Percentiles rank a stretch among this genome's conserved stretches.
These are phyloP conservation scores for Zaprionus ornatus DNA, from an alignment of 1,140 invertebrate genomes.

Conservation along the genomic window DNA sequence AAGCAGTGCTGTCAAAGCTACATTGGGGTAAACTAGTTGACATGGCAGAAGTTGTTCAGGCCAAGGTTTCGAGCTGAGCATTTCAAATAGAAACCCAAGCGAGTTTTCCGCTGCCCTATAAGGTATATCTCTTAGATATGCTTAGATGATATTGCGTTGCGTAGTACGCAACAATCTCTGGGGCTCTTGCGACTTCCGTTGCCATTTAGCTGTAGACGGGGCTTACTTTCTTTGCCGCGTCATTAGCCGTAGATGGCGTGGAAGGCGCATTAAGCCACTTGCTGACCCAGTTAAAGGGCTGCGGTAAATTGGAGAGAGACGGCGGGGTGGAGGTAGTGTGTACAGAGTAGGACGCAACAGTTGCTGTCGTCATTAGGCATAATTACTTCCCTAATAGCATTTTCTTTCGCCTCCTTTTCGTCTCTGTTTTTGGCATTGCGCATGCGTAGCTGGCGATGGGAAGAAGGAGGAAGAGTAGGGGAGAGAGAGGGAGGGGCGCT, in stretches of 20 bases:
- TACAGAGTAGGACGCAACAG: slow-evolving; percentile 28
- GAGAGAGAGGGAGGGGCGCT: neutral
- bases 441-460: slow-evolving; percentile 37
- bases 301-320: neutral
- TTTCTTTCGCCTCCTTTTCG: slow-evolving; percentile 22
- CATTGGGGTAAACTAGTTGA: neutral
- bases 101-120: neutral
- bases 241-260: slow-evolving; percentile 31
- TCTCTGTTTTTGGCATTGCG: slow-evolving; percentile 43
- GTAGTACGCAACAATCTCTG: slow-evolving; percentile 24
- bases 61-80: neutral
- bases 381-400: slow-evolving; percentile 61
- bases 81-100: neutral
- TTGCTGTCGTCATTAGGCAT: slow-evolving; percentile 53
- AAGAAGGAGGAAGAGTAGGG: neutral
- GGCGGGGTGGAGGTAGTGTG: neutral
- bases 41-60: neutral
- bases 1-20: neutral
- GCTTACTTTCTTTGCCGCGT: slow-evolving; percentile 40
- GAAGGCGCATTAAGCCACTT: slow-evolving; percentile 45
- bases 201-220: slow-evolving; percentile 33
- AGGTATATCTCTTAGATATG: slow-evolving; percentile 8
- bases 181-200: slow-evolving; percentile 41
- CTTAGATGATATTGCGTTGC: slow-evolving; percentile 15
- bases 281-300: slow-evolving; percentile 48